Evolutionary conservation across 2,113 vertebrate species (phyloP).

Genomic region (Stictonetta naevosa): DNA sequence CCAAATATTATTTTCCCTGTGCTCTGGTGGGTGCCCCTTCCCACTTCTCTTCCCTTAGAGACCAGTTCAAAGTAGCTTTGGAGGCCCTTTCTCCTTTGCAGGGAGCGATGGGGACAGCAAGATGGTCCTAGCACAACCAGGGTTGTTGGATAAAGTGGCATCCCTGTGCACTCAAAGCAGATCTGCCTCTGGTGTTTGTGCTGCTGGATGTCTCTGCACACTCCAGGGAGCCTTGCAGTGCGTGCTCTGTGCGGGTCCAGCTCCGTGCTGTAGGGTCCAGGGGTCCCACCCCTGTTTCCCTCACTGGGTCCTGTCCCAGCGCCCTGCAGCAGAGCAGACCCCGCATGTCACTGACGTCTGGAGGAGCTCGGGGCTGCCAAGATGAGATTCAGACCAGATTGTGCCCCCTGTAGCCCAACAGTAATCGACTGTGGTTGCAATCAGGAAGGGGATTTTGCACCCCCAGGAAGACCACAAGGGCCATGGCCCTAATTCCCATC

Average conservation of each 20-base stretch:
- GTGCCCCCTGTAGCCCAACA: neutral
- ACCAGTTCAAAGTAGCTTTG: rapidly evolving
- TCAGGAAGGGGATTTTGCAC: constrained; percentile 42
- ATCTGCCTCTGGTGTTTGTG: neutral
- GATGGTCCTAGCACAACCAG: neutral
- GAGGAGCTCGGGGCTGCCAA: neutral
- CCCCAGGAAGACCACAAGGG: constrained; percentile 23
- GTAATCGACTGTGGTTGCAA: neutral
- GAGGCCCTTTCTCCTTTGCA: neutral
- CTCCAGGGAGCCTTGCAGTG: rapidly evolving
- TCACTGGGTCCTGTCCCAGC: rapidly evolving
- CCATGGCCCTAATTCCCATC: constrained; percentile 49
- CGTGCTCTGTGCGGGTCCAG: rapidly evolving
- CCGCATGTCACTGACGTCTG: neutral
- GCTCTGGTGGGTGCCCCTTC: neutral
- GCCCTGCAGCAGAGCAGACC: neutral
- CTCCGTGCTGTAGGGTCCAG: neutral
- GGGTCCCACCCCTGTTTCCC: neutral
- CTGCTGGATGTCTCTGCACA: neutral
- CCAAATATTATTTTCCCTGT: neutral
- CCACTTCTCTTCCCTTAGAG: neutral
- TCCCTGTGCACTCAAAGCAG: neutral
- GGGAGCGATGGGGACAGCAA: rapidly evolving
- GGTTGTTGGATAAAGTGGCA: neutral
- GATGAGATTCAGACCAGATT: neutral